phyloP scores from a whole-genome alignment of 2,797 vertebrate species.

The Merluccius polli region DNA sequence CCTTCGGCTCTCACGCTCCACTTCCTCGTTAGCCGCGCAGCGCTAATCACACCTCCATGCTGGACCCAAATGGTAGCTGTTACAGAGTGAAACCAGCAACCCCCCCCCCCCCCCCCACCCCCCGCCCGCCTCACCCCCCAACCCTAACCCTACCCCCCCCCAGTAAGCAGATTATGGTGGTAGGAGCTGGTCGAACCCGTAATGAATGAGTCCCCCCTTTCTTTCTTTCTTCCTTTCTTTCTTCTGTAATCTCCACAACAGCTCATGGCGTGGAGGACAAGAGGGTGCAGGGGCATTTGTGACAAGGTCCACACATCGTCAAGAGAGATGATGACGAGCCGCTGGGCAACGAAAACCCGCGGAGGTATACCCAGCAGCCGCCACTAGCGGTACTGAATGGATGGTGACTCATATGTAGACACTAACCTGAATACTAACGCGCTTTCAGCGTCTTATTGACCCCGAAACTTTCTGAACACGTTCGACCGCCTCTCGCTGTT shows the following conservation, averaged over 20 bases:
- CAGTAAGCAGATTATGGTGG: constrained; percentile 81
- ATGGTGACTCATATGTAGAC: background rate
- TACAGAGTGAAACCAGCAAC: constrained; percentile 78
- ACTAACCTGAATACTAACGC: background rate
- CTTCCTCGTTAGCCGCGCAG: constrained; percentile 63
- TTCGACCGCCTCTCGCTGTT: no score
- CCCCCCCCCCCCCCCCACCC: background rate
- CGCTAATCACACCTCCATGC: constrained; percentile 69
- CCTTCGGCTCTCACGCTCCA: constrained; percentile 49
- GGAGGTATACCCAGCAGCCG: background rate
- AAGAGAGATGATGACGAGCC: constrained; percentile 36
- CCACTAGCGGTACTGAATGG: no score
- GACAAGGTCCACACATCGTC: constrained; percentile 37
- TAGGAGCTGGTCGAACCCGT: constrained; percentile 78
- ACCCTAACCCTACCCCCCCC: background rate
- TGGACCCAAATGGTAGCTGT: constrained; percentile 72
- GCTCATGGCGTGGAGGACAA: constrained; percentile 25
- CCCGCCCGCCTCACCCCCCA: no score
- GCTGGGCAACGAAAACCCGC: constrained; percentile 6
- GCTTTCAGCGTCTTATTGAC: no score
- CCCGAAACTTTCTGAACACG: no score
- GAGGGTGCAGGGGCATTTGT: constrained; percentile 28
- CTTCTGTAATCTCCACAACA: constrained; percentile 61
- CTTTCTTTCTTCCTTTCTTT: constrained; percentile 18
- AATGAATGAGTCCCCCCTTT: constrained; percentile 58